Conservation (phyloP, 2,113 vertebrate genomes). For the Marcusenius ussheri region DNA sequence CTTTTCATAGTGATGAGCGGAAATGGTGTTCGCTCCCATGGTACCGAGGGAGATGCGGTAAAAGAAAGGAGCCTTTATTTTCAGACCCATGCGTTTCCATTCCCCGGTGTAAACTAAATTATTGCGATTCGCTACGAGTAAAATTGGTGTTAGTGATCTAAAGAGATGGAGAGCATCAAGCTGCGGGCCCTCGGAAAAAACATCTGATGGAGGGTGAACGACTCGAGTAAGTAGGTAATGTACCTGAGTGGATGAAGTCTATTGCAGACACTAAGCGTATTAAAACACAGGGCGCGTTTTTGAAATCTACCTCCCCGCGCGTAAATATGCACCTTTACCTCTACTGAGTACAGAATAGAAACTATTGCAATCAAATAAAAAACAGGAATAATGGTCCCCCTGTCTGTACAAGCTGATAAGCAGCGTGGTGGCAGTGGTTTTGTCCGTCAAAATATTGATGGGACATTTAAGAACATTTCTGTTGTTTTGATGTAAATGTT, state of each 20-base stretch:
- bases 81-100: neutral
- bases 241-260: conserved; percentile 17
- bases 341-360: neutral
- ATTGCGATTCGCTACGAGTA: neutral
- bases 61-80: conserved; percentile 5
- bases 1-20: neutral
- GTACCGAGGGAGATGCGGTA: neutral
- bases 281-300: conserved; percentile 40
- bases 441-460: neutral
- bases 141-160: neutral
- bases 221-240: conserved; percentile 12
- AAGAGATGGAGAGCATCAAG: neutral
- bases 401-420: neutral
- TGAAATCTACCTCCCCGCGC: conserved; percentile 22
- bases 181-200: neutral
- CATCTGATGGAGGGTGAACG: neutral
- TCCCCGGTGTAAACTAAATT: neutral
- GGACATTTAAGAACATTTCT: neutral
- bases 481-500: neutral
- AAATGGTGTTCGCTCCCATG: neutral
- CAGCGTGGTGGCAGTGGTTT: neutral
- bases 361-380: neutral
- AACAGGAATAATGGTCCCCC: neutral
- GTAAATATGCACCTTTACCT: conserved; percentile 19
- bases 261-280: conserved; percentile 22